phyloP scores from a whole-genome alignment of 2,888 invertebrate species.

The Athrips mouffetella region DNA sequence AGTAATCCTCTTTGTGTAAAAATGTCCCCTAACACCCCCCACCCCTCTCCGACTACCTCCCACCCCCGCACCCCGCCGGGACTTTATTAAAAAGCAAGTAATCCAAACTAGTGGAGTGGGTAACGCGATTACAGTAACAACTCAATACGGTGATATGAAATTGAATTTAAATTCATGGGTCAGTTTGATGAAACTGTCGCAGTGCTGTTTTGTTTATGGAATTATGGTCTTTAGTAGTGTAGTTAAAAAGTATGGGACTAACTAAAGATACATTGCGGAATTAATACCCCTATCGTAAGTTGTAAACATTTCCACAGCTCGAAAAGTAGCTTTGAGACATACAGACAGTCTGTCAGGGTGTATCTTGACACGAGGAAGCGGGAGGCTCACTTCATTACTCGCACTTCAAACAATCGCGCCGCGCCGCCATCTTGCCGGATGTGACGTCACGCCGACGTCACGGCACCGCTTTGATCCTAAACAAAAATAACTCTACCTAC shows the following conservation, averaged over 20 bases:
- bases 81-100: slow-evolving; percentile 77
- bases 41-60: slow-evolving; percentile 60
- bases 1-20: slow-evolving; percentile 77
- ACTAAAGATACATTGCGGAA: background rate
- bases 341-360: slow-evolving; percentile 55
- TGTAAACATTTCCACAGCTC: slow-evolving; percentile 19
- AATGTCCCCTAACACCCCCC: slow-evolving; percentile 74
- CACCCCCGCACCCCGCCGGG: slow-evolving; percentile 45
- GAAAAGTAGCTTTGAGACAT: slow-evolving; percentile 47
- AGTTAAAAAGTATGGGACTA: too few species aligned
- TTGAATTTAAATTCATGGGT: slow-evolving; percentile 67
- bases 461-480: slow-evolving; percentile 69
- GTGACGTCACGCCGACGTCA: slow-evolving; percentile 62
- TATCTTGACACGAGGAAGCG: slow-evolving; percentile 72
- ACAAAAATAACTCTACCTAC: slow-evolving; percentile 57
- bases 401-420: slow-evolving; percentile 76
- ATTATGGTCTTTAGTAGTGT: background rate
- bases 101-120: slow-evolving; percentile 74
- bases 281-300: too few species aligned
- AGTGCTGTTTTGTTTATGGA: background rate
- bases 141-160: slow-evolving; percentile 73
- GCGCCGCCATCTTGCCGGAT: slow-evolving; percentile 74
- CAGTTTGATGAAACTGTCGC: background rate
- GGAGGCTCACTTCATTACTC: slow-evolving; percentile 77
- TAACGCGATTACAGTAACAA: slow-evolving; percentile 76